phyloP scores from a whole-genome alignment of 2,797 vertebrate genomes.

The Poeciliopsis paucimaculata region DNA sequence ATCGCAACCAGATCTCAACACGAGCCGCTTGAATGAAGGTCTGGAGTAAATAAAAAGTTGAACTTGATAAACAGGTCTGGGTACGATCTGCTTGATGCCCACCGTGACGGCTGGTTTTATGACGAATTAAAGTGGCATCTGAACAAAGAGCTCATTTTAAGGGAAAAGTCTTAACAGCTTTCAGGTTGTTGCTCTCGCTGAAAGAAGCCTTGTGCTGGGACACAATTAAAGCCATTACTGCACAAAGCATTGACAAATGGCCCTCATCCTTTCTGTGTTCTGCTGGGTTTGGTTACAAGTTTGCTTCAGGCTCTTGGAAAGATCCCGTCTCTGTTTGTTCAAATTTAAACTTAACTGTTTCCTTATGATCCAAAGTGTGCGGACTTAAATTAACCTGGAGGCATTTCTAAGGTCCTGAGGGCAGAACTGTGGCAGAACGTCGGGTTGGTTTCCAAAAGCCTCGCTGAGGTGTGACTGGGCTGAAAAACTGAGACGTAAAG shows the following conservation, averaged over 20 bases:
- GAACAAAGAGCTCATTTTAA: conserved; percentile 17
- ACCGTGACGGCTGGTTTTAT: conserved; percentile 5
- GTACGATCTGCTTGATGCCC: not conserved
- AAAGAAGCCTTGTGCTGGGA: not conserved
- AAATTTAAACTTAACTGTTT: not conserved
- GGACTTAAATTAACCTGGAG: not conserved
- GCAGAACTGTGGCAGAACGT: not conserved
- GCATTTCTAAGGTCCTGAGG: conserved; percentile 2
- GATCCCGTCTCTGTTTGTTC: not conserved
- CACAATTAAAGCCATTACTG: not conserved
- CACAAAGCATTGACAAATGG: not conserved
- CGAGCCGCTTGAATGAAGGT: not conserved
- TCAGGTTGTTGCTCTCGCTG: conserved; percentile 4
- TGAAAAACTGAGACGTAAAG: not conserved
- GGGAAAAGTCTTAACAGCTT: conserved; percentile 11
- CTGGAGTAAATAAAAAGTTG: not conserved
- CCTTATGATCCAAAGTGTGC: not conserved
- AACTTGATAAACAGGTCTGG: not conserved
- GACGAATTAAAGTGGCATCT: conserved; percentile 25
- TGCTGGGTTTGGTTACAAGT: not conserved
- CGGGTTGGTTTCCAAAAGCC: conserved; percentile 15
- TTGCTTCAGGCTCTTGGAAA: conserved; percentile 2
- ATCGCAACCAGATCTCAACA: conserved; percentile 27
- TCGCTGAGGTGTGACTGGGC: conserved; percentile 34
- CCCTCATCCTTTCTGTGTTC: not conserved